These are phyloP conservation scores for Chouioia cunea DNA, from an alignment of 2,888 invertebrate genomes.

Conservation along the genomic window DNA sequence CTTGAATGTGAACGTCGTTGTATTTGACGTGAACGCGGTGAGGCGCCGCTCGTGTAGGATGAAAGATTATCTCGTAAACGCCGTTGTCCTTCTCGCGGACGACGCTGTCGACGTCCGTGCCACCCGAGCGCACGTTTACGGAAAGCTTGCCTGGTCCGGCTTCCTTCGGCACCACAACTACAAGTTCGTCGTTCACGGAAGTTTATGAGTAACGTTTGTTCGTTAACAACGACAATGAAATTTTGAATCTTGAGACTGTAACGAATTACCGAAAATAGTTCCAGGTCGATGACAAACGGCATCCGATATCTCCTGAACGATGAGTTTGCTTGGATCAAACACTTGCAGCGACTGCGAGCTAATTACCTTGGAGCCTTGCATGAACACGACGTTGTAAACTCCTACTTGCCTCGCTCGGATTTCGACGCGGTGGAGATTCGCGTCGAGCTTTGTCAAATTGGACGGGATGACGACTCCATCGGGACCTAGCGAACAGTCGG, in stretches of 20 bases:
- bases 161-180: conserved; percentile 78
- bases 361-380: conserved; percentile 74
- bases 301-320: conserved; percentile 81
- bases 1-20: conserved; percentile 83
- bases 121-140: conserved; percentile 85
- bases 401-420: conserved; percentile 84
- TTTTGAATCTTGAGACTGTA: neutral
- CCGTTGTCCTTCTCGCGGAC: conserved; percentile 81
- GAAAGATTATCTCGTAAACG: conserved; percentile 87
- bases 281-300: conserved; percentile 86
- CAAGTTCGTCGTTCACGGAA: conserved; percentile 25
- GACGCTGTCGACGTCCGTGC: conserved; percentile 84
- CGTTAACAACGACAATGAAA: too few relatives aligned
- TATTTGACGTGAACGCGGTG: conserved; percentile 89
- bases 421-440: conserved; percentile 76
- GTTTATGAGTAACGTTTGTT: conserved; percentile 5
- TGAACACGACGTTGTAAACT: conserved; percentile 78
- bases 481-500: conserved; percentile 68
- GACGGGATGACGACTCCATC: conserved; percentile 70
- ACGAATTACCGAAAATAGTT: conserved; percentile 76
- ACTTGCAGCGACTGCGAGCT: conserved; percentile 77
- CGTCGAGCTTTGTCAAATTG: conserved; percentile 73
- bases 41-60: conserved; percentile 88
- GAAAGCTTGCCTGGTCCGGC: conserved; percentile 89
- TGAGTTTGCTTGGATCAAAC: conserved; percentile 81